phyloP scores from a whole-genome alignment of 2,113 vertebrate genomes.

The Amphilophus citrinellus region DNA sequence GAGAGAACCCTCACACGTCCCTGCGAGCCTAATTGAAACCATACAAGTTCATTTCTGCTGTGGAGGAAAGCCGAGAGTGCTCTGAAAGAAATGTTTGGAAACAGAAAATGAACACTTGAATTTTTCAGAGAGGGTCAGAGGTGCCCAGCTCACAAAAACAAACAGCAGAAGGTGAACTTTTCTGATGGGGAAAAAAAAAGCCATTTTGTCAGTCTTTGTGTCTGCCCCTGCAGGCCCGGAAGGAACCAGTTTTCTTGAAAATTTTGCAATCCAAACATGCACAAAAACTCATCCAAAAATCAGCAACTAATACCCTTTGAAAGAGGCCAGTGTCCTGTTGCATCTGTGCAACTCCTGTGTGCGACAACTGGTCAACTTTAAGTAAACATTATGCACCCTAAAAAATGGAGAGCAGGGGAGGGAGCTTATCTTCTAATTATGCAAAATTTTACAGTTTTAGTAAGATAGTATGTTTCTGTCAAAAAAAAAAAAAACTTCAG shows the following conservation, averaged over 20 bases:
- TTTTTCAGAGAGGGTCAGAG: conserved; percentile 26
- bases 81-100: background rate
- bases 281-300: background rate
- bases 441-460: background rate
- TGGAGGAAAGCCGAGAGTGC: background rate
- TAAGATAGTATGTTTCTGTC: background rate
- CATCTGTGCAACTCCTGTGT: background rate
- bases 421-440: background rate
- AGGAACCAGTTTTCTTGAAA: background rate
- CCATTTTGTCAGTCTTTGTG: background rate
- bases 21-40: conserved; percentile 71
- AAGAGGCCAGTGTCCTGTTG: background rate
- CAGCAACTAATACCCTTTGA: background rate
- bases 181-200: background rate
- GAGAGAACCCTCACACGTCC: conserved; percentile 38
- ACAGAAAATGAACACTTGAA: conserved; percentile 4
- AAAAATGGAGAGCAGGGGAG: background rate
- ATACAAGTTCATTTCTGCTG: conserved; percentile 50
- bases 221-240: background rate
- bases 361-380: background rate
- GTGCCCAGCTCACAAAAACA: conserved; percentile 7
- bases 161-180: background rate
- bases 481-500: background rate
- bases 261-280: background rate
- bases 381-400: background rate